A percentile compares a stretch with the other conserved stretches of the same genome.
Evolutionary conservation across 1,140 invertebrate species (phyloP).

Genomic region (Portunus trituberculatus): DNA sequence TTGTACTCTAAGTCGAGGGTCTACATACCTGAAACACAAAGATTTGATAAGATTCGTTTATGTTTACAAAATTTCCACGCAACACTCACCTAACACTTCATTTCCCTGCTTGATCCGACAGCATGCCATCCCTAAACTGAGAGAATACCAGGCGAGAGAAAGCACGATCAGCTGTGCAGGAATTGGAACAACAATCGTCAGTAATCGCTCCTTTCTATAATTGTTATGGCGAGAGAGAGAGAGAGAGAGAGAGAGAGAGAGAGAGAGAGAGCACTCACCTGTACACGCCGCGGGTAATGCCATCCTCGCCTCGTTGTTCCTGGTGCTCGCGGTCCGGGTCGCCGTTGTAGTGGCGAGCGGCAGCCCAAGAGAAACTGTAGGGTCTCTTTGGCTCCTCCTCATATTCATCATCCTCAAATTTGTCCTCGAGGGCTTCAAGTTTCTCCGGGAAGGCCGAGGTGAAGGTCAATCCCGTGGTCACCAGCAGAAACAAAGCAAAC

Average conservation of each 20-base stretch:
- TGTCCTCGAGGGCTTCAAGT: constrained; percentile 4
- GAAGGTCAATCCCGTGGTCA: neutral
- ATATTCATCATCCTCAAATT: constrained; percentile 51
- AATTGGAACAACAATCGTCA: too few species aligned
- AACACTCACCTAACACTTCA: too few species aligned
- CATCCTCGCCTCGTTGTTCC: constrained; percentile 74
- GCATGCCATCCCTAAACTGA: too few species aligned
- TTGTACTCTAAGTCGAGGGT: constrained; percentile 69
- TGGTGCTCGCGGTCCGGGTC: constrained; percentile 74
- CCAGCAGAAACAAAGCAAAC: constrained; percentile 47
- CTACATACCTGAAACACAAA: constrained; percentile 67
- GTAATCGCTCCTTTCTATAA: neutral
- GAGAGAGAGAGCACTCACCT: constrained; percentile 53
- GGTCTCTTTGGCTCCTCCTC: constrained; percentile 75
- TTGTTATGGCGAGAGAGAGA: neutral
- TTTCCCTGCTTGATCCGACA: too few species aligned
- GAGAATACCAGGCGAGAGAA: too few species aligned
- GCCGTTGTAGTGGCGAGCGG: constrained; percentile 75
- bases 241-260: neutral
- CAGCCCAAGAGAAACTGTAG: constrained; percentile 76
- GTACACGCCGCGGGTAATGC: constrained; percentile 76
- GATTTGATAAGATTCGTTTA: too few species aligned
- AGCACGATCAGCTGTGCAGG: too few species aligned
- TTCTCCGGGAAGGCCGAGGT: constrained; percentile 53
- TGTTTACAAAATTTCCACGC: too few species aligned